A percentile compares a stretch with the other conserved stretches of the same genome.
Conservation (phyloP, 2,113 vertebrate species). For the Dermatemys mawii region DNA sequence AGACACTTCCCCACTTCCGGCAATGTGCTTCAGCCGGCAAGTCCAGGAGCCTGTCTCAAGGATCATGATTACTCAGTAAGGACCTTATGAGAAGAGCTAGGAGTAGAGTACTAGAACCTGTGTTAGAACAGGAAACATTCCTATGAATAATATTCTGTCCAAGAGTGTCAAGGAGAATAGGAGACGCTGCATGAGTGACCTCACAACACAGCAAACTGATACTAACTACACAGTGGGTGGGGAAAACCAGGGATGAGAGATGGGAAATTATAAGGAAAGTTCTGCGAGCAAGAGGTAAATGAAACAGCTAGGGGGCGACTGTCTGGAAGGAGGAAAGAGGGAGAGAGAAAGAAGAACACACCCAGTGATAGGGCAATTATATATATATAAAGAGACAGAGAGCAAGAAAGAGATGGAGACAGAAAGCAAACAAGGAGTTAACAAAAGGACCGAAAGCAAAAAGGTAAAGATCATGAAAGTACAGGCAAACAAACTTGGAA, state of each 20-base stretch:
- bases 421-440: background rate
- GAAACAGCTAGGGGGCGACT: no score
- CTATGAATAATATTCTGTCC: background rate
- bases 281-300: no score
- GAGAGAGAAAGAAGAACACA: background rate
- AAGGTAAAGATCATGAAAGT: background rate
- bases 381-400: background rate
- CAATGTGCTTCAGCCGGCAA: rapidly evolving
- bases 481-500: background rate
- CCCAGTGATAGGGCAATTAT: background rate
- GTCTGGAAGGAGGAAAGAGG: background rate
- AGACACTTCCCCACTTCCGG: background rate
- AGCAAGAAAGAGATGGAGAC: background rate
- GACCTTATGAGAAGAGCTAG: no score
- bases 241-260: background rate
- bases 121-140: background rate
- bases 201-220: background rate
- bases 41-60: background rate
- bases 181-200: background rate
- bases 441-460: background rate
- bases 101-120: background rate
- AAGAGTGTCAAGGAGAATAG: background rate
- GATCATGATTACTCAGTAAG: background rate
- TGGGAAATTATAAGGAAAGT: background rate
- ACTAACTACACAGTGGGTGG: background rate